Conservation (phyloP, 1,140 invertebrate species). For the Trichonephila clavata region DNA sequence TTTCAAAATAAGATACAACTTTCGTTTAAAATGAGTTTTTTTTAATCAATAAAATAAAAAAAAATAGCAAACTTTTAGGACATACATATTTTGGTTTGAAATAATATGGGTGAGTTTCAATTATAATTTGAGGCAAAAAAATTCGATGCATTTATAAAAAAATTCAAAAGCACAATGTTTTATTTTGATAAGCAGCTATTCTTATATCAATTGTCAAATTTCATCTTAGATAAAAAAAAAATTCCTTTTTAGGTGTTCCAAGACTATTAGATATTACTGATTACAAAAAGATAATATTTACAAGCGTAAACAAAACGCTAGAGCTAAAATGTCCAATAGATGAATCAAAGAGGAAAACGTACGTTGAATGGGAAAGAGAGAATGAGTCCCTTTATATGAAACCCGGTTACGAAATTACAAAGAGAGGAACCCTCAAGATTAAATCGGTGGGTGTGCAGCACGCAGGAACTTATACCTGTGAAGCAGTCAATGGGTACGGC, state of each 20-base stretch:
- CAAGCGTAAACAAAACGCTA: not conserved
- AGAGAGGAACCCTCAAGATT: conserved; percentile 34
- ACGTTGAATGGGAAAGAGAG: conserved; percentile 38
- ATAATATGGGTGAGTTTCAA: too few relatives aligned
- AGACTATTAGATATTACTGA: conserved; percentile 17
- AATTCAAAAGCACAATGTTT: too few relatives aligned
- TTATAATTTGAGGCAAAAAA: too few relatives aligned
- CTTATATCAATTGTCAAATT: not conserved
- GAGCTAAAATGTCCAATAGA: conserved; percentile 60
- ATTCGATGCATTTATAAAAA: too few relatives aligned
- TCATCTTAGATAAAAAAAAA: not conserved
- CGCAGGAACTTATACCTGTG: conserved; percentile 52
- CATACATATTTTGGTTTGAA: too few relatives aligned
- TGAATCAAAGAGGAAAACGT: not conserved
- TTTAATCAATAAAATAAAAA: too few relatives aligned
- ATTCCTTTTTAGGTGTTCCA: conserved; percentile 27
- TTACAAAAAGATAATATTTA: conserved; percentile 46
- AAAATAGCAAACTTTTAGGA: too few relatives aligned
- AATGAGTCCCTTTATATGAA: conserved; percentile 28
- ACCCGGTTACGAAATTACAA: conserved; percentile 26
- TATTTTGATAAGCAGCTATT: too few relatives aligned
- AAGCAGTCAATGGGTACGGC: conserved; percentile 58
- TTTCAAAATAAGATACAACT: too few relatives aligned
- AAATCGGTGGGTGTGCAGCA: conserved; percentile 25
- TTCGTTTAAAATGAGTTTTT: too few relatives aligned